Percentiles rank a stretch among this genome's conserved stretches.
phyloP scores from a whole-genome alignment of 2,888 invertebrate species.

The Esperia sulphurella region DNA sequence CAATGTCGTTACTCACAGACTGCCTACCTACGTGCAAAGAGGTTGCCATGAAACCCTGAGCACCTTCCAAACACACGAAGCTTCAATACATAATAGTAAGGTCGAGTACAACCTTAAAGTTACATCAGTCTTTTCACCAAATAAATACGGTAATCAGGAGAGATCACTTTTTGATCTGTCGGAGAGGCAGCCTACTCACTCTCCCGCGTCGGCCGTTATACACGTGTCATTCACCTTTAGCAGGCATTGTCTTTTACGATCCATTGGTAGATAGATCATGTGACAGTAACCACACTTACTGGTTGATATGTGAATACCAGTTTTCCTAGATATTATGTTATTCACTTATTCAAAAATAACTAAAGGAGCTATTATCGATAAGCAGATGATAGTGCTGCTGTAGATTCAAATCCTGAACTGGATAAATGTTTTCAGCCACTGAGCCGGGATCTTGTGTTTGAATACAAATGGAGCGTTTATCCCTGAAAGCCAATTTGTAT shows the following conservation, averaged over 20 bases:
- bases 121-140: too few relatives aligned
- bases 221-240: constrained; percentile 15
- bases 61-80: too few relatives aligned
- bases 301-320: neutral
- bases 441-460: constrained; percentile 68
- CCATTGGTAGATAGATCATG: constrained; percentile 2
- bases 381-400: constrained; percentile 46
- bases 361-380: constrained; percentile 37
- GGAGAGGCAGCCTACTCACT: neutral
- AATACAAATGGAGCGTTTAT: constrained; percentile 79
- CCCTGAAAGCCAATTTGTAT: constrained; percentile 78
- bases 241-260: constrained; percentile 10
- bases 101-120: too few relatives aligned
- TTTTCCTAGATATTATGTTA: too few relatives aligned
- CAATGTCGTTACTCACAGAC: too few relatives aligned
- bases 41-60: too few relatives aligned
- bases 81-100: too few relatives aligned
- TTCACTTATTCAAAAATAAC: too few relatives aligned
- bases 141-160: too few relatives aligned
- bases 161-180: neutral
- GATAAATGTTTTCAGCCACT: constrained; percentile 69
- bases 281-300: constrained; percentile 2
- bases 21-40: too few relatives aligned
- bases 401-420: constrained; percentile 67
- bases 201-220: neutral